Percentiles rank a stretch among this genome's conserved stretches.
These are phyloP conservation scores for Calliphora vicina DNA, from an alignment of 1,140 invertebrate species.

Conservation along the genomic window DNA sequence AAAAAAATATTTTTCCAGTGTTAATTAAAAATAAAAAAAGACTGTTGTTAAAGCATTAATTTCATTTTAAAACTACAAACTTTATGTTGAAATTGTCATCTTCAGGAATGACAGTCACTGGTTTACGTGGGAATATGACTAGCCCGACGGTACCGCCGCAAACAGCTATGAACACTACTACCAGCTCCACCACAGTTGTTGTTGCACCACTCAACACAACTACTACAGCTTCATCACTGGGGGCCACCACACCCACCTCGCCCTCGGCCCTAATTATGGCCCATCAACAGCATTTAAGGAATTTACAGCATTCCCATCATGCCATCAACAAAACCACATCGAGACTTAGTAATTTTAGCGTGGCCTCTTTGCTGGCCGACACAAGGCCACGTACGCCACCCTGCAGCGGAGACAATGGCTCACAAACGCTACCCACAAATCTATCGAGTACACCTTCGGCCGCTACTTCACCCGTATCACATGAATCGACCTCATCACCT, in stretches of 20 bases:
- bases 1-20: not conserved
- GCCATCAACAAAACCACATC: conserved; percentile 63
- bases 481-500: conserved; percentile 39
- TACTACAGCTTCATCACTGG: conserved; percentile 40
- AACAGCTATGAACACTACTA: conserved; percentile 43
- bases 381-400: conserved; percentile 65
- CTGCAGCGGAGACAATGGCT: conserved; percentile 53
- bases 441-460: conserved; percentile 54
- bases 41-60: not conserved
- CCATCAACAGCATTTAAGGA: conserved; percentile 64
- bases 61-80: not conserved
- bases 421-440: conserved; percentile 55
- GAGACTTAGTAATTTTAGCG: conserved; percentile 73
- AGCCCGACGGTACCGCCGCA: conserved; percentile 63
- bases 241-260: conserved; percentile 51
- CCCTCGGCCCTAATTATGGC: conserved; percentile 67
- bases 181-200: conserved; percentile 43
- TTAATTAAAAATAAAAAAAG: not conserved
- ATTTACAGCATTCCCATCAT: conserved; percentile 54
- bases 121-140: conserved; percentile 62
- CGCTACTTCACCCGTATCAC: conserved; percentile 49
- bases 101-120: conserved; percentile 62
- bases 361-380: conserved; percentile 73
- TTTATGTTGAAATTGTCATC: conserved; percentile 46
- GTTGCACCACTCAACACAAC: conserved; percentile 37